Evolutionary conservation across 2,113 vertebrate genomes (phyloP).

Genomic region (Oncorhynchus kisutch): DNA sequence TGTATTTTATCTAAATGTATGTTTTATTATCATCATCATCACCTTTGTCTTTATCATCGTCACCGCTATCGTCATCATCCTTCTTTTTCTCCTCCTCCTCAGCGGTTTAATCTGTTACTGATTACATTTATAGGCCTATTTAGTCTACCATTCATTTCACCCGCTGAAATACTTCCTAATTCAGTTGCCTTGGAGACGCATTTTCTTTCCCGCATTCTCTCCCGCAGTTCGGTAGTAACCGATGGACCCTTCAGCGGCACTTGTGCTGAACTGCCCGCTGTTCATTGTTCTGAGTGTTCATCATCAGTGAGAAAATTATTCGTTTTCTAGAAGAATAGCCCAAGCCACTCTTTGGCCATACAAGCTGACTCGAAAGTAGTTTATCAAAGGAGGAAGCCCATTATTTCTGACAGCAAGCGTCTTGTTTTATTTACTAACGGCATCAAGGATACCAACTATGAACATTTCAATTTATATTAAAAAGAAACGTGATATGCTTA

Average conservation of each 20-base stretch:
- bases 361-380: not conserved
- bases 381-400: not conserved
- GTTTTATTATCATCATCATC: not conserved
- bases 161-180: constrained; percentile 44
- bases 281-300: not conserved
- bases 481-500: no score
- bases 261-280: not conserved
- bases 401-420: not conserved
- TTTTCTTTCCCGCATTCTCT: constrained; percentile 43
- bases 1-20: no score
- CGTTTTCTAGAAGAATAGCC: constrained; percentile 13
- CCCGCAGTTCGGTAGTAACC: constrained; percentile 55
- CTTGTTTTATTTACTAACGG: not conserved
- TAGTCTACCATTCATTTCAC: constrained; percentile 11
- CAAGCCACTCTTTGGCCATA: not conserved
- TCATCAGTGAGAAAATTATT: constrained; percentile 23
- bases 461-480: no score
- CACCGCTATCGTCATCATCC: not conserved
- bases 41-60: not conserved
- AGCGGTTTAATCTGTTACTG: not conserved
- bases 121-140: not conserved
- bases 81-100: not conserved
- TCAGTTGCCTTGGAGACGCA: constrained; percentile 61
- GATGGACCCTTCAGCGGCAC: not conserved
- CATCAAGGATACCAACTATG: not conserved